Percentiles rank a stretch among this genome's conserved stretches.
phyloP scores from a whole-genome alignment of 2,888 invertebrate genomes.

The Spicauda simplicius region DNA sequence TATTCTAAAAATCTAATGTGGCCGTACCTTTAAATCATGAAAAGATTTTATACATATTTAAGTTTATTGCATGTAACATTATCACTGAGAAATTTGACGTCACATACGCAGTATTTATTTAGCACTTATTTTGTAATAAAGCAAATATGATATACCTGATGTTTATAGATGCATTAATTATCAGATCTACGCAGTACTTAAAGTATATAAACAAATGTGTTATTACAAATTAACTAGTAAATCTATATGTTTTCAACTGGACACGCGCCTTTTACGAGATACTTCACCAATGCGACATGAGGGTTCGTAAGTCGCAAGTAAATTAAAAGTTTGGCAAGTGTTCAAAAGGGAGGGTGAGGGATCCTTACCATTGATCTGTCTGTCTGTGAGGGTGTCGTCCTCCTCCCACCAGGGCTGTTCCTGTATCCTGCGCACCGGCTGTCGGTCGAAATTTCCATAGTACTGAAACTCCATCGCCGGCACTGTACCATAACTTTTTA shows the following conservation, averaged over 20 bases:
- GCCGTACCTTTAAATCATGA: background rate
- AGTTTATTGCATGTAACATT: background rate
- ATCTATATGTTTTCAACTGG: background rate
- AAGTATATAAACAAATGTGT: background rate
- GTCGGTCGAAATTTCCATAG: slow-evolving; percentile 71
- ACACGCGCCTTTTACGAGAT: background rate
- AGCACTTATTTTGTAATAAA: slow-evolving; percentile 7
- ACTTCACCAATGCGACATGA: background rate
- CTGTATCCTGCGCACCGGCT: slow-evolving; percentile 58
- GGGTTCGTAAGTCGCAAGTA: background rate
- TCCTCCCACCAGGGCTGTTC: slow-evolving; percentile 80
- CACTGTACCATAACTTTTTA: slow-evolving; percentile 37
- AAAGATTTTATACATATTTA: background rate
- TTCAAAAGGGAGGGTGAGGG: slow-evolving; percentile 16
- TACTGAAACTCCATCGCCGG: slow-evolving; percentile 76
- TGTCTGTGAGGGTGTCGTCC: slow-evolving; percentile 75
- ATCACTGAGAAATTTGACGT: background rate
- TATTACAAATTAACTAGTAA: background rate
- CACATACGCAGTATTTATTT: background rate
- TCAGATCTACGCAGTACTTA: background rate
- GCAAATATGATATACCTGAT: background rate
- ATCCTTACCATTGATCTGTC: slow-evolving; percentile 70
- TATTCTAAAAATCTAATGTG: slow-evolving; percentile 1
- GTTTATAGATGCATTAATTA: background rate
- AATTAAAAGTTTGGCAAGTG: slow-evolving; percentile 24